Conservation (phyloP, 2,888 invertebrate genomes). For the Microctonus brassicae region DNA sequence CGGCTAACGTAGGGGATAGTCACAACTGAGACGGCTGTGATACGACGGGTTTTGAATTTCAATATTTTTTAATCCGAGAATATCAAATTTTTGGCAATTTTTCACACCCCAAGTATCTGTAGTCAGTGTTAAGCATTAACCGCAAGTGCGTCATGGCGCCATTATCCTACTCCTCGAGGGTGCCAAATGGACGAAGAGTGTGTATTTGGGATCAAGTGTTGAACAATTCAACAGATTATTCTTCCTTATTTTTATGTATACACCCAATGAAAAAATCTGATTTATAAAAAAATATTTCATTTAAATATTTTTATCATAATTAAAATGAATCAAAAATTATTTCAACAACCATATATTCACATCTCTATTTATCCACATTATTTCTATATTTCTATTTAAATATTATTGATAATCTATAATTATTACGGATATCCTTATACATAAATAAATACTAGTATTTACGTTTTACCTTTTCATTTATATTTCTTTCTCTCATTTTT, state of each 20-base stretch:
- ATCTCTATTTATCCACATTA: no score
- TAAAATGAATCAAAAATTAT: no score
- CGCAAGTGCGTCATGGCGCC: slow-evolving; percentile 13
- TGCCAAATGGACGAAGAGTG: slow-evolving; percentile 17
- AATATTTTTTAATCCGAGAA: slow-evolving; percentile 70
- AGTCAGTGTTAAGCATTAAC: background rate
- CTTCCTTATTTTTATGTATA: slow-evolving; percentile 47
- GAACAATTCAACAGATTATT: slow-evolving; percentile 47
- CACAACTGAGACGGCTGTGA: slow-evolving; percentile 24
- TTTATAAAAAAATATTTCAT: background rate
- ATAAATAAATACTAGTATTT: no score
- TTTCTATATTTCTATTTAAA: no score
- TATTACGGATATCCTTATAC: no score
- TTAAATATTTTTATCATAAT: background rate
- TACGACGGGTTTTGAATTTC: slow-evolving; percentile 69
- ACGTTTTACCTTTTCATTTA: no score
- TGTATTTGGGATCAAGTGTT: slow-evolving; percentile 30
- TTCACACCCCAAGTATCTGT: slow-evolving; percentile 61
- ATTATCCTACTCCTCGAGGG: background rate
- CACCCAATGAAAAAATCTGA: background rate
- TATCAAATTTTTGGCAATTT: slow-evolving; percentile 70
- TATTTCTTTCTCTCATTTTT: background rate
- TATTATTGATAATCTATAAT: no score
- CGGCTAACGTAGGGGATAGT: slow-evolving; percentile 41
- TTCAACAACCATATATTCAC: no score